Percentiles rank a stretch among this genome's conserved stretches.
Evolutionary conservation across 2,113 vertebrate genomes (phyloP).

Genomic region (Melanerpes aurifrons): DNA sequence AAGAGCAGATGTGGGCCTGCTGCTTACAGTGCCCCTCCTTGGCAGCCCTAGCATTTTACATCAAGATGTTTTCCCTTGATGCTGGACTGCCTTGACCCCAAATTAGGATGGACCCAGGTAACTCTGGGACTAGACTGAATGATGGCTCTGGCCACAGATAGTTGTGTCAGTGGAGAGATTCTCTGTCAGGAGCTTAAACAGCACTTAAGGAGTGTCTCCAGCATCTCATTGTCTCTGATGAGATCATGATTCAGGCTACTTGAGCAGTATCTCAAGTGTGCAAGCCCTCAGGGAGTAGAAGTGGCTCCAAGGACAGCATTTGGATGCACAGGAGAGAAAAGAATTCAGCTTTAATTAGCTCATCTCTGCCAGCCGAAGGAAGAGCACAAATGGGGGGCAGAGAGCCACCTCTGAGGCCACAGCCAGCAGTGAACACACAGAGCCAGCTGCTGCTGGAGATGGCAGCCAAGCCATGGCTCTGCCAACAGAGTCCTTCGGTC

Average conservation of each 20-base stretch:
- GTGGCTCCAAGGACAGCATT: background rate
- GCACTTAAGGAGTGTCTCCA: background rate
- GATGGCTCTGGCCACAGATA: background rate
- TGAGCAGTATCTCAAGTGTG: background rate
- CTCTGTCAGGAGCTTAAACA: background rate
- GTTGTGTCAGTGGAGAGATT: background rate
- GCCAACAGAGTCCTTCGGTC: background rate
- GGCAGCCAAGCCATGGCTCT: background rate
- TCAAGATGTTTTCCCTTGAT: background rate
- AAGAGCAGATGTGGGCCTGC: background rate
- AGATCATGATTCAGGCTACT: background rate
- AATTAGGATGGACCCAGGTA: background rate
- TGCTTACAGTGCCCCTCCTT: background rate
- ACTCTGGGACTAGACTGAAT: background rate
- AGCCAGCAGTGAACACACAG: background rate
- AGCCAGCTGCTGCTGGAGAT: background rate
- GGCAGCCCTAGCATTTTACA: background rate
- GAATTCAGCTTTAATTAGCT: background rate
- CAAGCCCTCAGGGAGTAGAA: background rate
- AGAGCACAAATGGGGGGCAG: background rate
- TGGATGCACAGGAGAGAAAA: background rate
- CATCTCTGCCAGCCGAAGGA: background rate
- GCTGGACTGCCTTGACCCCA: background rate
- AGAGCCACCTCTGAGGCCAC: background rate
- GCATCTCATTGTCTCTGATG: constrained; percentile 18